Base-by-base conservation (phyloP, 2,888 invertebrate genomes). In the Dolichopus griseipennis region DNA sequence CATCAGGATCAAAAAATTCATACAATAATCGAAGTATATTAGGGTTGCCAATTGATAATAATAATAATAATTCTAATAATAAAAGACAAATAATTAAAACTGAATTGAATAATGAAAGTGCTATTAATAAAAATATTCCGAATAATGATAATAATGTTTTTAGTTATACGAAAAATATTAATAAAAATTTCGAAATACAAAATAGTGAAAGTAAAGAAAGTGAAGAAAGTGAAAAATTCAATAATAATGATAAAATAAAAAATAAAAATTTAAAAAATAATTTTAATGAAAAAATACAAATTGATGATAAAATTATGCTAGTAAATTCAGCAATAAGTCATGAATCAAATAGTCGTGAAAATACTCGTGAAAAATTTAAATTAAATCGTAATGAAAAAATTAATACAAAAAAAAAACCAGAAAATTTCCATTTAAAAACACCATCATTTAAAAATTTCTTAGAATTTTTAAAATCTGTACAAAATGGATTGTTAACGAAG, bases 371-470 rank as follows among this genome's bases (percentile, higher is more conserved):
- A 22, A 61, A 61, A 12, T 62, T 12, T 3, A 21, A 62, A 62
- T 22, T 21, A 8, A 22, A 62, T 15, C 5, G 22, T 8, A 21
- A 62, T 62, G 15, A 22, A 62, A 62, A 10, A 21, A 22, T 5
- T 22, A 62, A 8, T 2, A 62, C 21, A 2, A n/a, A 37, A 52
- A 52, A 12, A n/a, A 52, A 18, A 52, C 15, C 9, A n/a, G 18
- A n/a, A 52, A 27, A n/a, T 52, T 18, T 18, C 15, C 2, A 70
- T 5, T 15, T 76, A 1, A 73, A 74, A 15, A 68, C 76, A 68
- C 79, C 79, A 33, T 77, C 77, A 7, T 75, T 81, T 69, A 66
- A 74, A 9, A 78, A 78, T 10, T 80, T 82, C 61, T 27, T 82
- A 0, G 71, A 75, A 9, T 82, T 81, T 69, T 68, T 82, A 0